Conservation (phyloP, 2,888 invertebrate species). For the Platycheirus albimanus region DNA sequence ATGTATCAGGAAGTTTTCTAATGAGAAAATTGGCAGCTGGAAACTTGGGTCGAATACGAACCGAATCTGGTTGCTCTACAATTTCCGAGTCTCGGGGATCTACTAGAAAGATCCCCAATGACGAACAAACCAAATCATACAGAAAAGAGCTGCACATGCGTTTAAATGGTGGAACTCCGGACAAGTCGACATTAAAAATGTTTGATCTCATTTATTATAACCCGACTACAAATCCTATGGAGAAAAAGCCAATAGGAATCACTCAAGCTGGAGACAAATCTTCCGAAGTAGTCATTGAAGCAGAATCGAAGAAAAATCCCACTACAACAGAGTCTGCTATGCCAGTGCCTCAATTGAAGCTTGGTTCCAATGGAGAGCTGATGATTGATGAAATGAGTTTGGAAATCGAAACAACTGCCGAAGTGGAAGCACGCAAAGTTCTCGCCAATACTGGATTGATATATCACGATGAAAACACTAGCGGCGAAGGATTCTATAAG, state of each 20-base stretch:
- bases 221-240: constrained; percentile 90
- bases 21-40: constrained; percentile 60
- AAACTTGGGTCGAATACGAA: constrained; percentile 79
- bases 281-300: constrained; percentile 7
- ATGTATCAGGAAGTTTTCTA: constrained; percentile 42
- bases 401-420: constrained; percentile 87
- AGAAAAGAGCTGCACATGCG: constrained; percentile 80
- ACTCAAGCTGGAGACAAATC: constrained; percentile 80
- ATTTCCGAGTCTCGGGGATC: constrained; percentile 79
- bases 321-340: constrained; percentile 80
- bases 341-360: constrained; percentile 92
- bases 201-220: constrained; percentile 96
- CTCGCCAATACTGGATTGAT: constrained; percentile 87
- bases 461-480: constrained; percentile 85
- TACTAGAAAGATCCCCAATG: constrained; percentile 82
- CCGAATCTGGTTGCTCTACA: constrained; percentile 81
- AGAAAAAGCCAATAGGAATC: constrained; percentile 79
- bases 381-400: constrained; percentile 93
- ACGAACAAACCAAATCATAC: constrained; percentile 83
- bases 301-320: constrained; percentile 78
- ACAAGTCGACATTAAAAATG: constrained; percentile 91
- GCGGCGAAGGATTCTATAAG: constrained; percentile 86
- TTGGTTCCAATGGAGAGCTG: constrained; percentile 93
- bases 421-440: constrained; percentile 85
- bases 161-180: constrained; percentile 82